phyloP scores from a whole-genome alignment of 2,113 vertebrate genomes.

The Lagenorhynchus albirostris region DNA sequence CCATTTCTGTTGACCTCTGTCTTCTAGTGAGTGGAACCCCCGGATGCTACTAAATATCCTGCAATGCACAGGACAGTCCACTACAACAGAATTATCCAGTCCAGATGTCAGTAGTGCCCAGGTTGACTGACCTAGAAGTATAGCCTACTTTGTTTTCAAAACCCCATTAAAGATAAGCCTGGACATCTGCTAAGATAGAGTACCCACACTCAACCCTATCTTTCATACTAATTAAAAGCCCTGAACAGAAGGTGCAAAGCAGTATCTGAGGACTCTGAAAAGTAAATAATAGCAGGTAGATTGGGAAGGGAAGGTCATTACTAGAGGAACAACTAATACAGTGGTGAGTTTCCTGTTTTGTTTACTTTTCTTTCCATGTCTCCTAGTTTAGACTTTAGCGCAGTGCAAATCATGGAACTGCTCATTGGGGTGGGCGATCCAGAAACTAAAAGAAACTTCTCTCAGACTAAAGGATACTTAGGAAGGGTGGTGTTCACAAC shows the following conservation, averaged over 20 bases:
- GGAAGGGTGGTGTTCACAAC: background rate
- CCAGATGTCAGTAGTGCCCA: background rate
- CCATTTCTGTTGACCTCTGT: background rate
- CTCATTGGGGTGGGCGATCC: background rate
- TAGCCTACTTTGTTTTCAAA: background rate
- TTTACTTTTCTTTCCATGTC: background rate
- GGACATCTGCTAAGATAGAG: background rate
- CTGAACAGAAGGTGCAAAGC: background rate
- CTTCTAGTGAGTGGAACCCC: background rate
- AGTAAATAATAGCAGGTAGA: background rate
- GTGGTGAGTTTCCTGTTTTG: background rate
- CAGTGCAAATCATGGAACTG: background rate
- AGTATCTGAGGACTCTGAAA: background rate
- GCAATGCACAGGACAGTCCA: background rate
- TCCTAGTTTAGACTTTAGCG: background rate
- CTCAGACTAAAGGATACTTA: background rate
- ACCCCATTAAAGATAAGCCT: background rate
- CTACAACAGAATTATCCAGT: background rate
- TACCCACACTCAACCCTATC: too few relatives aligned
- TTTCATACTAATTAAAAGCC: background rate
- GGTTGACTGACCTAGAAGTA: background rate
- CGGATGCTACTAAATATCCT: background rate
- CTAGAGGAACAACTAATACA: background rate
- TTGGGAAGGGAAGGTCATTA: background rate
- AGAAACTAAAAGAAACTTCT: background rate